phyloP scores from a whole-genome alignment of 1,140 invertebrate genomes.

The Paralvinella palmiformis region DNA sequence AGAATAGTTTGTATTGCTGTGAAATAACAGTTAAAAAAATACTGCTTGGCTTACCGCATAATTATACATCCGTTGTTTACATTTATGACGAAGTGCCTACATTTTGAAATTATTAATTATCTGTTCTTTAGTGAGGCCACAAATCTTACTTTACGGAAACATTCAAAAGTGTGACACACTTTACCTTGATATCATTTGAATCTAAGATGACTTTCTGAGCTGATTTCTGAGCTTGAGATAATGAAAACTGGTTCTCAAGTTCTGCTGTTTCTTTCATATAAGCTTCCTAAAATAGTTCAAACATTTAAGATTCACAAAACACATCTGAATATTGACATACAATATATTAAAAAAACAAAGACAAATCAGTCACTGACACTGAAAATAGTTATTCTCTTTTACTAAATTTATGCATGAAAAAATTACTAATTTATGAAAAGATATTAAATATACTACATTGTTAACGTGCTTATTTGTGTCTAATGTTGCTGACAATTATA shows the following conservation, averaged over 20 bases:
- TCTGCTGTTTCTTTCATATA: slow-evolving; percentile 85
- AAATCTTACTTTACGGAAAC: neutral
- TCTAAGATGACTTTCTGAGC: slow-evolving; percentile 74
- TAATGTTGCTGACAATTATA: too few relatives aligned
- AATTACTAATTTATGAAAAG: too few relatives aligned
- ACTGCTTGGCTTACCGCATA: neutral
- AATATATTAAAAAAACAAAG: too few relatives aligned
- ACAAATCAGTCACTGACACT: slow-evolving; percentile 1
- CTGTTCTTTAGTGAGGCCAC: too few relatives aligned
- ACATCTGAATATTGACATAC: too few relatives aligned
- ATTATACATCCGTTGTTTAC: neutral
- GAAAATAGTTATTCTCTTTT: too few relatives aligned
- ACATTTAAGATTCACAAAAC: slow-evolving; percentile 6
- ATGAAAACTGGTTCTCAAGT: slow-evolving; percentile 88
- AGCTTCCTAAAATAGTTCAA: slow-evolving; percentile 62
- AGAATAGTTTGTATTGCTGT: neutral
- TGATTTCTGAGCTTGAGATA: slow-evolving; percentile 81
- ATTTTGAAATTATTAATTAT: neutral
- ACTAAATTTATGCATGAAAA: too few relatives aligned
- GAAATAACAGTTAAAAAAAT: neutral
- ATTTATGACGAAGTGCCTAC: neutral
- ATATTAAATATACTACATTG: too few relatives aligned
- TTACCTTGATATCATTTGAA: slow-evolving; percentile 95
- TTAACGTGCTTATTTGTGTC: too few relatives aligned
- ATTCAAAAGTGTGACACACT: neutral